phyloP scores from a whole-genome alignment of 2,888 invertebrate species.

The Pogonocherus hispidulus region DNA sequence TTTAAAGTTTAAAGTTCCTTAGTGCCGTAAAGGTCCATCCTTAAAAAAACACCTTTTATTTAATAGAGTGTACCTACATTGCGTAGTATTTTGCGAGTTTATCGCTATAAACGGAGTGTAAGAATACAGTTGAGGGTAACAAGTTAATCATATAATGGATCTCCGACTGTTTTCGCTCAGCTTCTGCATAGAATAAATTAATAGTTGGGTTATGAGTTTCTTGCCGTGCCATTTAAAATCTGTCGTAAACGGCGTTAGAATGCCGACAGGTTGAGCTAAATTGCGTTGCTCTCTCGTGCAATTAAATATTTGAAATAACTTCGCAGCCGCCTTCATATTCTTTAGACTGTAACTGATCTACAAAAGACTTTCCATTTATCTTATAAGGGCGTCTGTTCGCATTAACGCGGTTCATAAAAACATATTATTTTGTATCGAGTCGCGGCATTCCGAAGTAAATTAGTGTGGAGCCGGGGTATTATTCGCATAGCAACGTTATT shows the following conservation, averaged over 20 bases:
- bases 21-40: too few relatives aligned
- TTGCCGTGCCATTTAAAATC: slow-evolving; percentile 40
- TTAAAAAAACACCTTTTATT: too few relatives aligned
- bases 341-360: slow-evolving; percentile 19
- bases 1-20: too few relatives aligned
- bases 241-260: slow-evolving; percentile 46
- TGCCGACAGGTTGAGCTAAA: slow-evolving; percentile 44
- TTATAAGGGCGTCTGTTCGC: slow-evolving; percentile 16
- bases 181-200: slow-evolving; percentile 33
- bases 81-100: too few relatives aligned
- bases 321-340: slow-evolving; percentile 20
- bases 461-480: not conserved
- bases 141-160: slow-evolving; percentile 25
- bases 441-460: not conserved
- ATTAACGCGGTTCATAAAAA: slow-evolving; percentile 3
- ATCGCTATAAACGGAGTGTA: not conserved
- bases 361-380: slow-evolving; percentile 23
- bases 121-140: slow-evolving; percentile 16
- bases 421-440: slow-evolving; percentile 14
- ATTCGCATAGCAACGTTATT: slow-evolving; percentile 2
- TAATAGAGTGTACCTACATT: too few relatives aligned
- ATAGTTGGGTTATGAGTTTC: slow-evolving; percentile 42
- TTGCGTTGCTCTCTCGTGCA: slow-evolving; percentile 40
- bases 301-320: slow-evolving; percentile 38
- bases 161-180: slow-evolving; percentile 28